Evolutionary conservation across 2,888 invertebrate genomes (phyloP).

Genomic region (Agrochola macilenta): DNA sequence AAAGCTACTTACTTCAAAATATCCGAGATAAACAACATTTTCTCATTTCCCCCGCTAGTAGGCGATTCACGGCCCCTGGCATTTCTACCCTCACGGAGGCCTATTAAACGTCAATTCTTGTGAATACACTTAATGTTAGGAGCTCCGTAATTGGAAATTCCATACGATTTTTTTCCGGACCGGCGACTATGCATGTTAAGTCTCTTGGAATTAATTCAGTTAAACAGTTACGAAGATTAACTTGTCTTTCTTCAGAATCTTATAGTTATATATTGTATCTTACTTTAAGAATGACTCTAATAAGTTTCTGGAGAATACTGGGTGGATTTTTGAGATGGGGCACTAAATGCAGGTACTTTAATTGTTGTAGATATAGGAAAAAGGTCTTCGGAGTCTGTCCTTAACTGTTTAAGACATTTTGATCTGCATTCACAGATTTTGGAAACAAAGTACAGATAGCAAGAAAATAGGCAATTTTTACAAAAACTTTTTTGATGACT

Average conservation of each 20-base stretch:
- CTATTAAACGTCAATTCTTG: conserved; percentile 58
- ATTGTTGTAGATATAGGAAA: no score
- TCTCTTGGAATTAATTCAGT: conserved; percentile 25
- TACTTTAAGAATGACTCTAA: no score
- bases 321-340: no score
- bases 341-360: no score
- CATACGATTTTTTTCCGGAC: conserved; percentile 36
- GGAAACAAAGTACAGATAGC: no score
- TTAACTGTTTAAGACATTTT: no score
- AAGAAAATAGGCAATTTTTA: no score
- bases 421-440: no score
- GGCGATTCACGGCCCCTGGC: conserved; percentile 29
- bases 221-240: conserved; percentile 4
- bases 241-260: neutral
- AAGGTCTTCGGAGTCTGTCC: no score
- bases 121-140: conserved; percentile 53
- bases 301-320: no score
- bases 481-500: no score
- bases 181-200: conserved; percentile 19
- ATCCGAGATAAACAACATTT: conserved; percentile 25
- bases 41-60: conserved; percentile 14
- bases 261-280: neutral
- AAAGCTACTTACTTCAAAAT: conserved; percentile 23
- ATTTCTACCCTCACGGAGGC: conserved; percentile 21
- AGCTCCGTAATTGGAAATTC: conserved; percentile 61